Conservation (phyloP, 2,797 vertebrate genomes). For the Sebastes flavidus region DNA sequence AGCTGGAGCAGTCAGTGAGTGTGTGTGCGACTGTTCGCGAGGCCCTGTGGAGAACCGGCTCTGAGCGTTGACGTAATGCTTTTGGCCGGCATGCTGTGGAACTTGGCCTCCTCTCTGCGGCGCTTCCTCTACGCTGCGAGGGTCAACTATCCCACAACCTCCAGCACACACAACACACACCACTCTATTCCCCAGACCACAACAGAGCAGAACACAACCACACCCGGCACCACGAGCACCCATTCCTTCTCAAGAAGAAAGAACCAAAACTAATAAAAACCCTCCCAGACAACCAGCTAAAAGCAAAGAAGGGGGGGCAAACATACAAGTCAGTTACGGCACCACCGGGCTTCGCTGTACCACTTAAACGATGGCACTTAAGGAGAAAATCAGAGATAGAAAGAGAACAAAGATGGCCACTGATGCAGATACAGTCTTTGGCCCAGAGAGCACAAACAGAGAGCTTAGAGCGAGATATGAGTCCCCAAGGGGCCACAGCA, state of each 20-base stretch:
- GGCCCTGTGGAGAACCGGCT: conserved; percentile 62
- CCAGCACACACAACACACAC: conserved; percentile 73
- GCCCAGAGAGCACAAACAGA: conserved; percentile 73
- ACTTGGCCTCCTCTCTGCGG: conserved; percentile 76
- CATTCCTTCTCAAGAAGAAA: conserved; percentile 46
- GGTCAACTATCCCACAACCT: conserved; percentile 81
- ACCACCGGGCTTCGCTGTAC: conserved; percentile 48
- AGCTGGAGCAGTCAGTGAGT: conserved; percentile 19
- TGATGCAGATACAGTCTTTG: conserved; percentile 73
- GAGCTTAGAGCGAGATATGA: conserved; percentile 74
- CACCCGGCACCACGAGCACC: conserved; percentile 72
- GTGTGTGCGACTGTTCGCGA: conserved; percentile 42
- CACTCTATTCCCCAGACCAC: conserved; percentile 75
- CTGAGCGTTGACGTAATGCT: conserved; percentile 75
- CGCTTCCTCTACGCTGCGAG: conserved; percentile 77
- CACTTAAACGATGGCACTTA: conserved; percentile 72
- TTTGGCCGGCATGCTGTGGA: conserved; percentile 76
- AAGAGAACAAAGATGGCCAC: conserved; percentile 66
- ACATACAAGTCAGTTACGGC: conserved; percentile 53
- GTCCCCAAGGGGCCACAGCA: conserved; percentile 90
- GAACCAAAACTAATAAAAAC: conserved; percentile 68
- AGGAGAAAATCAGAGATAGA: conserved; percentile 62
- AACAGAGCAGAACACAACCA: conserved; percentile 77
- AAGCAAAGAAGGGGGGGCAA: conserved; percentile 48
- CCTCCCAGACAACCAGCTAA: conserved; percentile 56